Evolutionary conservation across 1,140 invertebrate species (phyloP), one percentile per base, ranked within the genome.

Genomic region (Atta colombica): DNA sequence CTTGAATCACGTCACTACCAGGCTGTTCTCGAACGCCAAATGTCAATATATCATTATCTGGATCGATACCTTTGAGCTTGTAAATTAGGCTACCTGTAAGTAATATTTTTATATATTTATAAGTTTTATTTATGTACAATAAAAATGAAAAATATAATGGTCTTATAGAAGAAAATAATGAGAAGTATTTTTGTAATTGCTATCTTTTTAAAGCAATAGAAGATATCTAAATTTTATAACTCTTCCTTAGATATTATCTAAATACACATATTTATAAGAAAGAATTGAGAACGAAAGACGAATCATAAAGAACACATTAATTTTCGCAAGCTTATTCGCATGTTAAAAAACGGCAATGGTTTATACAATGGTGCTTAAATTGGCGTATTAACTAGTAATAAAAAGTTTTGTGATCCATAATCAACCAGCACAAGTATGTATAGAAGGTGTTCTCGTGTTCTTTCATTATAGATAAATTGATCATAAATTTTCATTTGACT

Each of bases 11-110:
- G 93, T 98, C 98, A 93, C 97, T 97, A 85, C 97, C 98, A 31
- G 96, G 96, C 90, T 97, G 97, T 87, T 98, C 97, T 91, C 97
- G 96, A 61, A 99, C 97, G 53, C 98, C 98, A 94, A 99, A 99
- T 81, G 96, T 96, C 87, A 99, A 94, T 51, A 96, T 95, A 95
- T 99, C 98, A 77, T 97, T 98, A 93, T 99, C 98, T 7, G 97
- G 97, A 96, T 99, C 98, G 84, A 97, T 95, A 71, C 97, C 98
- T 92, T 96, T 96, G 61, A 99, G 95, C 88, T 97, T 97, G 94
- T 98, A 98, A 92, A 99, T 98, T 85, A 98, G 94, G 88, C 97
- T 98, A 90, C 98, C 98, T 98, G 94, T 89, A 96, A 96, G 51
- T 39, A 45, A 35, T 45, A 60, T 72, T 53, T 60, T 49, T 12